Evolutionary conservation across 2,888 invertebrate species (phyloP).

Genomic region (Dysmachus trigonus): DNA sequence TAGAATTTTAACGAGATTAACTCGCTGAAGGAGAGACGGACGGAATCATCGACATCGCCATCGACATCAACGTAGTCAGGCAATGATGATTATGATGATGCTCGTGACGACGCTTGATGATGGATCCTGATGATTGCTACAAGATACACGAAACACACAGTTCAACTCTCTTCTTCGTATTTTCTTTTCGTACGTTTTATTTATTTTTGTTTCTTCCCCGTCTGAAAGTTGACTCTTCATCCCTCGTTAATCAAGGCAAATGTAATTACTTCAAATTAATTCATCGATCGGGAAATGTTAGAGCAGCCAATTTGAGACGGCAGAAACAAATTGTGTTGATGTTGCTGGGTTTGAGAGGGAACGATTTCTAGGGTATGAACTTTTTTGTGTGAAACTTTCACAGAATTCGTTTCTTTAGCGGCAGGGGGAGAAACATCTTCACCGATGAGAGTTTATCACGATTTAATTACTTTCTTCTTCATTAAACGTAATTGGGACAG

Average conservation of each 20-base stretch:
- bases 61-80: background rate
- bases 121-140: background rate
- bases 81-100: background rate
- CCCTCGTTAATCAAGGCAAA: background rate
- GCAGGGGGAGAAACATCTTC: background rate
- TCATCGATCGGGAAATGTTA: background rate
- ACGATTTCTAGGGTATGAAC: background rate
- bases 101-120: background rate
- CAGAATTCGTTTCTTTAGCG: background rate
- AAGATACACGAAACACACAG: background rate
- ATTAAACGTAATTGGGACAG: background rate
- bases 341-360: background rate
- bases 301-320: background rate
- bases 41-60: background rate
- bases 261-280: background rate
- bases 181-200: background rate
- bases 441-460: background rate
- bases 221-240: background rate
- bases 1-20: constrained; percentile 37
- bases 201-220: background rate
- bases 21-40: background rate
- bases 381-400: background rate
- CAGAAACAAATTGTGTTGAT: background rate
- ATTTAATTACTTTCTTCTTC: background rate
- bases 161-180: background rate